Percentiles rank a stretch among this genome's conserved stretches.
Evolutionary conservation across 92 coral and sea anemone species (phyloP).

Genomic region (Galaxea fascicularis): DNA sequence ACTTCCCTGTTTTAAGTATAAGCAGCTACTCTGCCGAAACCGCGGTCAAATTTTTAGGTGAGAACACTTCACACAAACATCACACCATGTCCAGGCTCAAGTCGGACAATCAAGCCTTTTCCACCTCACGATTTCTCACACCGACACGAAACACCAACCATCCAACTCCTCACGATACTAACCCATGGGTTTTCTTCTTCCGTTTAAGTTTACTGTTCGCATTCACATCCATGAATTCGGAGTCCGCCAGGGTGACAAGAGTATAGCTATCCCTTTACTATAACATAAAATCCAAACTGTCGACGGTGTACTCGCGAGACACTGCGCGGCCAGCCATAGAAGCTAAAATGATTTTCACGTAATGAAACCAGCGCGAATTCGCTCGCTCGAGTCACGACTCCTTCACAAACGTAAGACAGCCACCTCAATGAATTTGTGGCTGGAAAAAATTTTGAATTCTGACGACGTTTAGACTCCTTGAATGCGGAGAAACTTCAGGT

Average conservation of each 20-base stretch:
- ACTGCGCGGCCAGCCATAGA: slow-evolving; percentile 72
- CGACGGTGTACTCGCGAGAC: slow-evolving; percentile 73
- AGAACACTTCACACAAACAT: slow-evolving; percentile 85
- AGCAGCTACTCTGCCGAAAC: slow-evolving; percentile 62
- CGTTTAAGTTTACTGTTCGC: slow-evolving; percentile 87
- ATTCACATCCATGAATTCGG: slow-evolving; percentile 81
- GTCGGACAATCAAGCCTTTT: slow-evolving; percentile 84
- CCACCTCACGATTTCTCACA: slow-evolving; percentile 87
- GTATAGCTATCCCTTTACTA: slow-evolving; percentile 18
- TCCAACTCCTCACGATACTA: slow-evolving; percentile 61
- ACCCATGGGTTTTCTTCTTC: slow-evolving; percentile 98
- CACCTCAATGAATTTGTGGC: slow-evolving; percentile 20
- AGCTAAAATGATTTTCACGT: slow-evolving; percentile 49
- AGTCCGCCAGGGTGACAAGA: slow-evolving; percentile 87
- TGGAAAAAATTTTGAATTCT: background rate
- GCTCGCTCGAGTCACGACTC: slow-evolving; percentile 43
- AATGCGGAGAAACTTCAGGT: slow-evolving; percentile 17
- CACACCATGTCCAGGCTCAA: slow-evolving; percentile 77
- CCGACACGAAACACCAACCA: slow-evolving; percentile 82
- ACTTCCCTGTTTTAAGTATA: slow-evolving; percentile 1
- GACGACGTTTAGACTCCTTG: background rate
- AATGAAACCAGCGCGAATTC: slow-evolving; percentile 44
- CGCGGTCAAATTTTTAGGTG: slow-evolving; percentile 75
- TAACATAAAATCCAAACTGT: slow-evolving; percentile 66
- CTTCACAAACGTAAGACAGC: slow-evolving; percentile 17